Evolutionary conservation across 2,113 vertebrate species (phyloP).

Genomic region (Mormyrus iriodes): DNA sequence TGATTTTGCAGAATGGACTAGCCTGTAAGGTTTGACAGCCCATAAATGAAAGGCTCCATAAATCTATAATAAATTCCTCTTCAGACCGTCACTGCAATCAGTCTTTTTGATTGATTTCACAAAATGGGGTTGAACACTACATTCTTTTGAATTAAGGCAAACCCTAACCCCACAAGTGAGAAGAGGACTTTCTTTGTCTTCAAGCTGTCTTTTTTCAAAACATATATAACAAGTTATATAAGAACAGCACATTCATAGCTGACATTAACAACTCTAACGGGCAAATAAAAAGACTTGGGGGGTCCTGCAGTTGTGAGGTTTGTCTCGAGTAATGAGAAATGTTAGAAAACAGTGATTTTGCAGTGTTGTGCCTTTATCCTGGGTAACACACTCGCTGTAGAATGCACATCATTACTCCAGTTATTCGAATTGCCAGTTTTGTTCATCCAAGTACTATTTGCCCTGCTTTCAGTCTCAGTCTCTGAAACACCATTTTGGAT

Average conservation of each 20-base stretch:
- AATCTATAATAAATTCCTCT: background rate
- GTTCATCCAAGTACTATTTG: background rate
- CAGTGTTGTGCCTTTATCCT: background rate
- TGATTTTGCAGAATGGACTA: background rate
- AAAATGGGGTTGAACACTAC: background rate
- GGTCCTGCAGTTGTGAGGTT: background rate
- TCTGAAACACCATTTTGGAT: background rate
- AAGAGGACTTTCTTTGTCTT: background rate
- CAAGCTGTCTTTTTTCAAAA: background rate
- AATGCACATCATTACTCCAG: background rate
- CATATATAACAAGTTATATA: slow-evolving; percentile 3
- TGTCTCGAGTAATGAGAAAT: background rate
- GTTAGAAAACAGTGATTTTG: background rate
- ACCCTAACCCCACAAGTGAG: background rate
- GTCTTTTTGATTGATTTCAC: background rate
- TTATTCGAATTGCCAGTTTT: background rate
- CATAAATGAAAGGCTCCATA: background rate
- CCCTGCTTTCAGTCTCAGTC: background rate
- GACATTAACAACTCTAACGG: background rate
- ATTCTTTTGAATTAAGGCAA: background rate
- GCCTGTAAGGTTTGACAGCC: background rate
- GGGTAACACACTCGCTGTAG: background rate
- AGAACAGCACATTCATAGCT: background rate
- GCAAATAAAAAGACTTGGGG: background rate
- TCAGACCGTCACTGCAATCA: background rate